phyloP scores from a whole-genome alignment of 2,113 vertebrate genomes.

The Coracopsis vasa region DNA sequence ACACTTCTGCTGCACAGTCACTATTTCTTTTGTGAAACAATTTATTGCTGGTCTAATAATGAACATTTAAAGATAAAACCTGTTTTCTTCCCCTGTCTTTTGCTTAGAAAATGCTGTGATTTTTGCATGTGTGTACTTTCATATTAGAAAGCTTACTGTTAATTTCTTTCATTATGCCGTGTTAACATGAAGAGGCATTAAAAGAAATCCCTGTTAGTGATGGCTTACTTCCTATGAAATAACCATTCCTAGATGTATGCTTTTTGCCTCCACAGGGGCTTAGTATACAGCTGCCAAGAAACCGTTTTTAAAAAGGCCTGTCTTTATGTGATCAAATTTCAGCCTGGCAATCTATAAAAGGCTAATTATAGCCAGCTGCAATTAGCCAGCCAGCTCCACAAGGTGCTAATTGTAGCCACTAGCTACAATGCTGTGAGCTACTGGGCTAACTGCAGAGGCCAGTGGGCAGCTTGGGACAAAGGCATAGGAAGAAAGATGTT shows the following conservation, averaged over 20 bases:
- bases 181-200: background rate
- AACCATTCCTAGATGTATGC: background rate
- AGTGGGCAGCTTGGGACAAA: accelerated
- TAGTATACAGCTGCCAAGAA: background rate
- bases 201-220: background rate
- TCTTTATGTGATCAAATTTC: background rate
- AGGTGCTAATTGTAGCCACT: background rate
- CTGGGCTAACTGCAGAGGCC: background rate
- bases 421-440: background rate
- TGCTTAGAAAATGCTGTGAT: background rate
- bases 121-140: background rate
- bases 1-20: background rate
- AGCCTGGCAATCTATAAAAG: background rate
- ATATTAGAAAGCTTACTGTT: background rate
- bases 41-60: background rate
- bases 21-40: background rate
- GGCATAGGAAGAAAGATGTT: background rate
- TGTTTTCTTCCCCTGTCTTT: background rate
- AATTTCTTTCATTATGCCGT: background rate
- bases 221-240: background rate
- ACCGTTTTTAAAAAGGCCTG: background rate
- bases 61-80: background rate
- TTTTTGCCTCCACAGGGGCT: background rate
- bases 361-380: background rate
- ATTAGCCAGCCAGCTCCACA: background rate